Percentiles rank a stretch among this genome's conserved stretches.
phyloP scores from a whole-genome alignment of 2,797 vertebrate species.

The Dicrostonyx torquatus region DNA sequence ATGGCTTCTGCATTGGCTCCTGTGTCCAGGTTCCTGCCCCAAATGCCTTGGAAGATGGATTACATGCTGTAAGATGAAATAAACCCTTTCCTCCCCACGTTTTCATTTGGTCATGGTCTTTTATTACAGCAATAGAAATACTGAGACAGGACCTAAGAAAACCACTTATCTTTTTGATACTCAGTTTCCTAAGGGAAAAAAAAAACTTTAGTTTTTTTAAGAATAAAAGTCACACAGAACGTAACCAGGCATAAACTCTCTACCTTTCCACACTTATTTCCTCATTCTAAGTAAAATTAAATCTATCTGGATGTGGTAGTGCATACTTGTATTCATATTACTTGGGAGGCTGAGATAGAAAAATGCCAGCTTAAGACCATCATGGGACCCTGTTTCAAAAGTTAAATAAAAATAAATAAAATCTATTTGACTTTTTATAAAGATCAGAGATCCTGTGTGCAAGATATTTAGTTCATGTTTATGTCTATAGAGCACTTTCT shows the following conservation, averaged over 20 bases:
- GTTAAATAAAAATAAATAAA: background rate
- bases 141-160: background rate
- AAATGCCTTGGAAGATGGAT: background rate
- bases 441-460: background rate
- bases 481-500: background rate
- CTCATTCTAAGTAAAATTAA: constrained; percentile 34
- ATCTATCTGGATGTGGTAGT: background rate
- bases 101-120: background rate
- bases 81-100: background rate
- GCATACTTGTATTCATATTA: background rate
- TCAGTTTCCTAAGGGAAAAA: background rate
- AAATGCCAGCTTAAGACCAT: background rate
- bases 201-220: background rate
- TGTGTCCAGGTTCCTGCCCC: background rate
- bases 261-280: background rate
- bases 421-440: constrained; percentile 6
- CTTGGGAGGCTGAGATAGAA: background rate
- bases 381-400: background rate
- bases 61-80: background rate
- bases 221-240: background rate
- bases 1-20: background rate
- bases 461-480: background rate
- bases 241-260: background rate
- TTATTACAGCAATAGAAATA: background rate
- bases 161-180: background rate